A percentile compares a stretch with the other conserved stretches of the same genome.
Evolutionary conservation across 2,797 vertebrate genomes (phyloP).

Genomic region (Vipera ursinii): DNA sequence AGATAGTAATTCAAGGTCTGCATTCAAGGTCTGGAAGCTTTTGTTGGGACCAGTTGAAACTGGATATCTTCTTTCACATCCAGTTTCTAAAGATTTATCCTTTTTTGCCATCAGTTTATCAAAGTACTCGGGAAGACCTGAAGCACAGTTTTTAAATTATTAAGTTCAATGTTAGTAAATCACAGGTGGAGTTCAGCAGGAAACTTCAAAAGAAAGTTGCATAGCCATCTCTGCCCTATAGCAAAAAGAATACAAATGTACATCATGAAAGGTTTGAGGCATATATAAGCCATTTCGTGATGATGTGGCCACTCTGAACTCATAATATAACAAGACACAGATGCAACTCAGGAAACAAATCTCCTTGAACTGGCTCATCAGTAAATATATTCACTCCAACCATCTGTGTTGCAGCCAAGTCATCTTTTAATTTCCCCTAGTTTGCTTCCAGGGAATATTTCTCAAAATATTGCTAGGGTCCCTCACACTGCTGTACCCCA

Average conservation of each 20-base stretch:
- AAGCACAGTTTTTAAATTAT: not conserved
- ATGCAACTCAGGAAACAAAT: not conserved
- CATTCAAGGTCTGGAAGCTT: not conserved
- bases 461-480: not conserved
- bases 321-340: not conserved
- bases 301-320: not conserved
- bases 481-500: not conserved
- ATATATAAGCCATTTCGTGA: not conserved
- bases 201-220: not conserved
- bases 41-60: not conserved
- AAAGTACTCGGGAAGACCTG: not conserved
- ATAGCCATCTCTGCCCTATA: not conserved
- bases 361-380: not conserved
- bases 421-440: not conserved
- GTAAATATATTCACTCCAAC: not conserved
- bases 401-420: not conserved
- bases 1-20: not conserved
- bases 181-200: not conserved
- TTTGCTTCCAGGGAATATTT: not conserved
- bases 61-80: not conserved
- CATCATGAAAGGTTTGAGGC: not conserved
- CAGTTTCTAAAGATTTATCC: not conserved
- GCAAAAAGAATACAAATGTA: not conserved
- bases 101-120: not conserved
- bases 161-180: not conserved